phyloP scores from a whole-genome alignment of 2,113 vertebrate species.

The Pandion haliaetus region DNA sequence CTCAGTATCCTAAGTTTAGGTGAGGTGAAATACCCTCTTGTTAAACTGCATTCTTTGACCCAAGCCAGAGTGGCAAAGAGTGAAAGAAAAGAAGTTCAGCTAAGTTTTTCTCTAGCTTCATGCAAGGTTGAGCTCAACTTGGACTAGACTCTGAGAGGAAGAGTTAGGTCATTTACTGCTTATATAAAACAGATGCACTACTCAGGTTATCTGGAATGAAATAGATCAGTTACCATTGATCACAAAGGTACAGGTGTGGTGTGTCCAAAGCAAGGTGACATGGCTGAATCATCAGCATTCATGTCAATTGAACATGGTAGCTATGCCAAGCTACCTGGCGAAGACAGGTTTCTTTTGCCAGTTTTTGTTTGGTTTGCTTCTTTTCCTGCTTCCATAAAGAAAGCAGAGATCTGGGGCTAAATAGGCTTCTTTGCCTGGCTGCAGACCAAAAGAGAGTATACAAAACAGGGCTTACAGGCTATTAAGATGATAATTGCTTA shows the following conservation, averaged over 20 bases:
- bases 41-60: neutral
- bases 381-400: neutral
- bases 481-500: constrained; percentile 77
- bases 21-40: neutral
- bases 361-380: neutral
- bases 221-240: neutral
- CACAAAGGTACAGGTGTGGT: neutral
- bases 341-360: neutral
- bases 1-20: neutral
- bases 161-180: neutral
- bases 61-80: neutral
- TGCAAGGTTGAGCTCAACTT: neutral
- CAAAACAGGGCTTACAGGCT: constrained; percentile 59
- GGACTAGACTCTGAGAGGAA: neutral
- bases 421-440: constrained; percentile 29
- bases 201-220: neutral
- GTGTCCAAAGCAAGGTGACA: neutral
- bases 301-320: too few relatives aligned
- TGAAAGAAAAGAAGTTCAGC: neutral
- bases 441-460: constrained; percentile 51
- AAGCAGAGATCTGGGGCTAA: neutral
- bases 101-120: neutral
- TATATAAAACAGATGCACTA: neutral
- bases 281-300: neutral
- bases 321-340: neutral